Base-by-base conservation (phyloP, 2,113 vertebrate species). In the Eretmochelys imbricata region DNA sequence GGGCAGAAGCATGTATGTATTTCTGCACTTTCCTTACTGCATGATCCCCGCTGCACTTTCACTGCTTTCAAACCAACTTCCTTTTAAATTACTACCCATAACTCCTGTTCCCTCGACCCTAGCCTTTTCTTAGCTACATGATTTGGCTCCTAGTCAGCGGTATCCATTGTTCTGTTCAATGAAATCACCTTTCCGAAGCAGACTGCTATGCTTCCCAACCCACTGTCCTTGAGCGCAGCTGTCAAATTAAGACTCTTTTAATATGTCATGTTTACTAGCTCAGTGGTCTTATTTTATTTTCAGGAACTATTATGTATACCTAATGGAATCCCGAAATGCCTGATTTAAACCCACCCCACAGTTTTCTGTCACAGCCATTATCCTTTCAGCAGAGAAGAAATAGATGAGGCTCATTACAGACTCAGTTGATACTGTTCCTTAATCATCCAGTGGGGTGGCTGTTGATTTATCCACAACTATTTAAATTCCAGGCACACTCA, bases 391-490 rank as follows among this genome's bases (percentile, higher is more conserved):
- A 4, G n/a, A 75, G 69, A 83, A 90, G 53, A 90, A 94, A 94
- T 72, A n/a, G 55, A 89, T 62, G 82, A 90, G 38, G 17, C 69
- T 42, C 69, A 75, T 75, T 75, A 75, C 10, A 42, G 38, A 42
- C 38, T 75, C 69, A 19, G 38, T 75, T 75, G 17, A 75, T 90
- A 82, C 42, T 93, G 42, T 82, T 94, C 87, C 85, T 93, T 89
- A 87, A 91, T 55, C 95, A 94, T 78, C 93, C 91, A 88, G 59
- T 95, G 78, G 91, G 86, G 84, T 94, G 86, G 88, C 90, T 94
- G 82, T 82, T 95, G 87, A 89, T 49, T 87, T 94, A 95, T 80
- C 94, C 72, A 53, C 65, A 93, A 85, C 55, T 53, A 82, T 93
- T 84, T 94, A 93, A 80, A 93, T 91, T 95, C 95, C 85, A 94